Base-by-base conservation (phyloP, 2,113 vertebrate species). In the Solea senegalensis region DNA sequence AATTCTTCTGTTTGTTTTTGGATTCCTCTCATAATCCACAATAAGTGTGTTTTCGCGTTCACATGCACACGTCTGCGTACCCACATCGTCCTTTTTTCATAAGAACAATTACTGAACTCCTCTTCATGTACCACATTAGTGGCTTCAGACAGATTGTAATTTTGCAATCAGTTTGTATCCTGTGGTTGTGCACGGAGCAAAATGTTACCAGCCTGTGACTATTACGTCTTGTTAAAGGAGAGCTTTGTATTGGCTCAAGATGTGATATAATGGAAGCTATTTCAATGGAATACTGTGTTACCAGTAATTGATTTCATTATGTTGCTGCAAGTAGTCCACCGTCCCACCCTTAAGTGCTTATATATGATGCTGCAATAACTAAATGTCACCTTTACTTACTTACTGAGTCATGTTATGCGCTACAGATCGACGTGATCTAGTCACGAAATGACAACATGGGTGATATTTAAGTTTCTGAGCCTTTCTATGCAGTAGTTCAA, bases 221-320 rank as follows among this genome's bases (percentile, higher is more conserved):
- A 85, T 90, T 82, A 81, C 52, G 16, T 67, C 53, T 63, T 41
- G 59, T 76, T 62, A 54, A 61, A 4, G 73, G 8, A 54, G 54
- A 52, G 70, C 64, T 62, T 73, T 83, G 5, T 34, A 87, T 83
- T 86, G 69, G 64, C 76, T 88, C 83, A 81, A 89, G 85, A 89
- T 89, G 82, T 78, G 69, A 75, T 74, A 72, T 86, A 72, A 82
- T 59, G 60, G 71, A 65, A 56, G 64, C 52, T 65, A 28, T 86
- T 58, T 73, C 61, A 84, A 51, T 58, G 51, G 78, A 68, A 77
- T 16, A 67, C 61, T 10, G 26, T 65, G 72, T 80, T 51, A 65
- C 83, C 65, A 57, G 57, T 71, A 77, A 82, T 72, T 59, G 41
- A 83, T 76, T 75, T 71, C 55, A 66, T 62, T 41, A 68, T 77